phyloP scores from a whole-genome alignment of 1,140 invertebrate genomes.

The Cataglyphis hispanica region DNA sequence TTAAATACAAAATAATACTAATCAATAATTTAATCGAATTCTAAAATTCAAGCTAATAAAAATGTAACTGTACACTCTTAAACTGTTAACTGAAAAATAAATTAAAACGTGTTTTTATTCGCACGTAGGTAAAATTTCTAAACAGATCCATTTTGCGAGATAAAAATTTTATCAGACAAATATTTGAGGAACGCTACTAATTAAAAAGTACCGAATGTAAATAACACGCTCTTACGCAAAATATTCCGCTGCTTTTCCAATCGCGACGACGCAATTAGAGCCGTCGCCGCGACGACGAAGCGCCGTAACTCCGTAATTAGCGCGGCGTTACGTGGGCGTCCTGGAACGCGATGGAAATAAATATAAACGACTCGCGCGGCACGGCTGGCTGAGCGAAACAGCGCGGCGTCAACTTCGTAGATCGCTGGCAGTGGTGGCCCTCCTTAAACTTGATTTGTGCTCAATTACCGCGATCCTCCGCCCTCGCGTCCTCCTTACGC shows the following conservation, averaged over 20 bases:
- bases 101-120: background rate
- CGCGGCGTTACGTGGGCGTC: slow-evolving; percentile 66
- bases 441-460: slow-evolving; percentile 86
- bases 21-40: background rate
- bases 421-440: slow-evolving; percentile 53
- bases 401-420: slow-evolving; percentile 42
- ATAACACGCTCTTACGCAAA: slow-evolving; percentile 60
- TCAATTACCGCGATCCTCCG: slow-evolving; percentile 83
- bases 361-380: slow-evolving; percentile 52
- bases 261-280: slow-evolving; percentile 68
- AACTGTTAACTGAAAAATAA: background rate
- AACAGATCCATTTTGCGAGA: background rate
- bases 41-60: background rate
- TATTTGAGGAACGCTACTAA: slow-evolving; percentile 6
- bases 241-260: slow-evolving; percentile 40
- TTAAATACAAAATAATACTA: background rate
- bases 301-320: slow-evolving; percentile 62
- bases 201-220: slow-evolving; percentile 65
- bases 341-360: slow-evolving; percentile 63
- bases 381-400: background rate
- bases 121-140: background rate
- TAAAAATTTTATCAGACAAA: slow-evolving; percentile 7
- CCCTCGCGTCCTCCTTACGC: background rate
- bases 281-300: slow-evolving; percentile 35
- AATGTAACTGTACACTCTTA: background rate